phyloP scores from a whole-genome alignment of 2,797 vertebrate genomes.

The Coendou prehensilis region DNA sequence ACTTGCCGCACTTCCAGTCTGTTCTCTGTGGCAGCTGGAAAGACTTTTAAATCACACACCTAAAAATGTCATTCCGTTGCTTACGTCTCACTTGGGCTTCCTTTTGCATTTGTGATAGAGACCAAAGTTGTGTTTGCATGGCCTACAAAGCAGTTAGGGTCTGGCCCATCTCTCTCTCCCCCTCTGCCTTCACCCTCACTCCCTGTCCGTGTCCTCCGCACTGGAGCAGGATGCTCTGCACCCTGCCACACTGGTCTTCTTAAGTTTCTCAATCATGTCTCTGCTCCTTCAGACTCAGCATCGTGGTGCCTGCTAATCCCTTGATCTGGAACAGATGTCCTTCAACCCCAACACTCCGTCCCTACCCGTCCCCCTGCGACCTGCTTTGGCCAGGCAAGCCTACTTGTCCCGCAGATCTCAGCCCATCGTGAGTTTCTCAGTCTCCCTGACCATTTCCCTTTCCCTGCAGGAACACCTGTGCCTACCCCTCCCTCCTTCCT shows the following conservation, averaged over 20 bases:
- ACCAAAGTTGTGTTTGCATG: neutral
- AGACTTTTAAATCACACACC: neutral
- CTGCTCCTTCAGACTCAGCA: neutral
- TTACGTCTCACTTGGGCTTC: neutral
- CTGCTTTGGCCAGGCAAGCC: neutral
- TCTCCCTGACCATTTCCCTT: neutral
- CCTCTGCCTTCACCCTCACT: neutral
- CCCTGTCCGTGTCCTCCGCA: neutral
- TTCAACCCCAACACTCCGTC: neutral
- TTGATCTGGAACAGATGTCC: neutral
- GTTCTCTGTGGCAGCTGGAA: neutral
- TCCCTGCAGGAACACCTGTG: neutral
- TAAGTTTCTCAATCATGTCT: neutral
- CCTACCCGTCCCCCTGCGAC: neutral
- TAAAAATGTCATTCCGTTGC: neutral
- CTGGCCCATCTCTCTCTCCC: neutral
- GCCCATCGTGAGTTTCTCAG: slow-evolving; percentile 1
- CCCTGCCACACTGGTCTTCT: neutral
- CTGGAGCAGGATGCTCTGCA: neutral
- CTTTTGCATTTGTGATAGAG: neutral
- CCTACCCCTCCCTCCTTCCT: neutral
- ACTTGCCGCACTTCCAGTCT: neutral
- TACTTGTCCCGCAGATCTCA: neutral
- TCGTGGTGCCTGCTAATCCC: neutral
- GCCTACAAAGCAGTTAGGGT: too few relatives aligned